Base-by-base conservation (phyloP, 2,888 invertebrate genomes). In the Hydropsyche betteni region DNA sequence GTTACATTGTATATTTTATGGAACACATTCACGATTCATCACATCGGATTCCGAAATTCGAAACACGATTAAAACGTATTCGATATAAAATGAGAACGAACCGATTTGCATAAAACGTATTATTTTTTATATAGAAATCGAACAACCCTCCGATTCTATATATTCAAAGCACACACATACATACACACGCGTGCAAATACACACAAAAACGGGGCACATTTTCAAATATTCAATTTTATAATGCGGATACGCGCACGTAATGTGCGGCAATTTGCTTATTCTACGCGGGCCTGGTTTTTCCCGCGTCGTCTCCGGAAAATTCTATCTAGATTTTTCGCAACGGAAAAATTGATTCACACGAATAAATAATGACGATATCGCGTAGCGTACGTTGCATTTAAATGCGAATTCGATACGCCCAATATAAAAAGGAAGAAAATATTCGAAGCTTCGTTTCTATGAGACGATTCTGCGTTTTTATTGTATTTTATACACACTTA, bases 281-380 rank as follows among this genome's bases (percentile, higher is more conserved):
- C 44, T 44, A 58, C 58, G 58, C 58, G 58, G 8, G 24, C 14
- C 8, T 8, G 8, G 14, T 58, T 53, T 24, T 24, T 24, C 24
- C 24, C 24, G 24, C 24, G 24, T 24, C 24, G 24, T 24, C 53
- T 24, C 16, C 58, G 58, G 58, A 53, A 58, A 58, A 58, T 58
- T 58, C 24, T 58, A 58, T 58, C 58, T 24, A 16, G 24, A 44
- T 44, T 44, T 44, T 44, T 4, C 16, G 16, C 16, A 24, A 58
- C n/a, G 24, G 24, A 53, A 53, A 58, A 58, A 58, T 16, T 58
- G 58, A 58, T 58, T 58, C 58, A 58, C 58, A 58, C 58, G 58
- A 58, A 58, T 58, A 58, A 58, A 58, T 58, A 58, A 58, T 58
- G 58, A 58, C 58, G 58, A 58, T 58, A 58, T 58, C 24, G 58